phyloP scores from a whole-genome alignment of 2,888 invertebrate species.

The Phania funesta region DNA sequence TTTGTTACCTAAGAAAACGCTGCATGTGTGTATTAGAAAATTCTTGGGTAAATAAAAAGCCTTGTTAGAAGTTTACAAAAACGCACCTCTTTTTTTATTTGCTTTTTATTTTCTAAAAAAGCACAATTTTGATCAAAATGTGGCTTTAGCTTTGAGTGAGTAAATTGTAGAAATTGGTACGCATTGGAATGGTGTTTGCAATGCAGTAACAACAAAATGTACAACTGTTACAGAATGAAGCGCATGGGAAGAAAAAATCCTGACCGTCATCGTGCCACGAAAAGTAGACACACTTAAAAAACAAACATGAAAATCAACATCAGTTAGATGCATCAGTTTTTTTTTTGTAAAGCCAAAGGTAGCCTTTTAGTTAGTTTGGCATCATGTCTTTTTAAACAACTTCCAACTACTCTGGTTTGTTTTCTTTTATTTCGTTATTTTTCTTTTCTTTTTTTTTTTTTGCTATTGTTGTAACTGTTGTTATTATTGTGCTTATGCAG shows the following conservation, averaged over 20 bases:
- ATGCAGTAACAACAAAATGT: conserved; percentile 69
- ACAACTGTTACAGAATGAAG: conserved; percentile 56
- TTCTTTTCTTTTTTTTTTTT: conserved; percentile 18
- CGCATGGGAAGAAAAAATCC: conserved; percentile 31
- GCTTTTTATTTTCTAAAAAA: conserved; percentile 13
- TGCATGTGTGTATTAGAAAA: conserved; percentile 60
- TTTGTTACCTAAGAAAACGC: conserved; percentile 1
- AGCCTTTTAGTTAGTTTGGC: conserved; percentile 65
- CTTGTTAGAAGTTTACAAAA: conserved; percentile 66
- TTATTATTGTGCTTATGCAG: conserved; percentile 55
- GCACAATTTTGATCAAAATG: conserved; percentile 63
- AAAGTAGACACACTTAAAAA: conserved; percentile 48
- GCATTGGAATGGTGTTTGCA: conserved; percentile 72
- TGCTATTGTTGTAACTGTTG: conserved; percentile 32
- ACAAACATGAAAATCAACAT: conserved; percentile 67
- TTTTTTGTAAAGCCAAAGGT: conserved; percentile 48
- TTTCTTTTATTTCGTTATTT: conserved; percentile 20
- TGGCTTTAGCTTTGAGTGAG: conserved; percentile 45
- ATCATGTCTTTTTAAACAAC: conserved; percentile 64
- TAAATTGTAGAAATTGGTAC: conserved; percentile 70
- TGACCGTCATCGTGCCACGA: conserved; percentile 57
- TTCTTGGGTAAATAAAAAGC: conserved; percentile 69
- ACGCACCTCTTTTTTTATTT: conserved; percentile 49
- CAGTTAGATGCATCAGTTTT: conserved; percentile 65
- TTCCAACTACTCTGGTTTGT: conserved; percentile 58